Base-by-base conservation (phyloP, 92 coral and sea anemone genomes). In the Heteractis magnifica region DNA sequence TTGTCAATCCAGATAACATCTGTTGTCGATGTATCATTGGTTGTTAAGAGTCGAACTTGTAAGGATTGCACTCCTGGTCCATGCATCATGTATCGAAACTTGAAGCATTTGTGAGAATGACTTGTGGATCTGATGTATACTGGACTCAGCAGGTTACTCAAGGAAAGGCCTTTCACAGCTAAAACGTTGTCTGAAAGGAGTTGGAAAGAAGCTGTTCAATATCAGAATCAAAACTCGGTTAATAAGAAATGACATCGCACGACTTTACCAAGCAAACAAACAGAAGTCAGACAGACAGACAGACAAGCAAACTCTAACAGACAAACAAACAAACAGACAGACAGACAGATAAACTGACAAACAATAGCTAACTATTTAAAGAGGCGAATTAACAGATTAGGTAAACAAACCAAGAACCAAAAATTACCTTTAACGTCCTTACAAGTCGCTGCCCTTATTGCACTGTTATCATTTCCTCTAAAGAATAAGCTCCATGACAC, bases 11-110 rank as follows among this genome's bases (percentile, higher is more conserved):
- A 90, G 7, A 90, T 77, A 10, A 71, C 78, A 10, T 68, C 9
- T 56, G 56, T 23, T 20, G 1, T 34, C 44, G 10, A 72, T 55
- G 10, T 62, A 34, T 77, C 44, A 6, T 60, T 51, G 14, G 82
- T 71, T 15, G 52, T 3, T 60, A 41, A 4, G 19, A 86, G 89
- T 53, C 51, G 59, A 19, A 89, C 62, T 64, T 74, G 50, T 55
- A 90, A 59, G 16, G 79, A 19, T 53, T 77, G 34, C 8, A 85
- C 93, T 14, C 87, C 90, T 23, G 86, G 55, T 13, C 90, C 93
- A 64, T 77, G 80, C 77, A 90, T 65, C 77, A 79, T 15, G 77
- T 79, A 90, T 56, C 90, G 86, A 26, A 90, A 87, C 75, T 70
- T 85, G 55, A 90, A 85, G 74, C 93, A 90, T 14, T n/a, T 55